Evolutionary conservation across 2,113 vertebrate genomes (phyloP), one percentile per base, ranked within the genome.

Genomic region (Siphamia tubifer): DNA sequence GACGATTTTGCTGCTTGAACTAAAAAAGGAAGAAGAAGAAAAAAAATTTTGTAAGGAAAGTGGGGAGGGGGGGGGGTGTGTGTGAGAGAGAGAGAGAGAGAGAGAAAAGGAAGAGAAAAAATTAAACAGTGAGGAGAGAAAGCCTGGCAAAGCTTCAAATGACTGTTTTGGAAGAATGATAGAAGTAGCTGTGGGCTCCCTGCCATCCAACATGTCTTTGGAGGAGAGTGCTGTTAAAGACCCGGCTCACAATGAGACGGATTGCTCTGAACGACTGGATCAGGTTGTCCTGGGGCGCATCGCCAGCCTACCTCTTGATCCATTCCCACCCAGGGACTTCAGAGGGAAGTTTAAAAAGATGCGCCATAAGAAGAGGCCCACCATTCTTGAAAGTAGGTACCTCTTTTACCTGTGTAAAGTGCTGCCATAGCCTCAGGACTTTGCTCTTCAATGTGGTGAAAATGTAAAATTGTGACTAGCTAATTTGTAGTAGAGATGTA

Each of bases 351-450:
- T 94, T 86, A 93, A 93, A 77, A 94, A 93, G 82, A 95, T 95
- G 64, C 93, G 92, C 31, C 74, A 90, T 6, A 96, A 90, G 92
- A 96, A 96, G 91, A 95, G 97, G 88, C 96, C 97, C 54, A 94
- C 95, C 71, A 86, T 99, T 87, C 94, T 99, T 85, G 92, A 94
- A 96, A 94, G 97, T 99, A 97, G 89, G 95, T 88, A 45, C 30
- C 16, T 36, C 56, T 69, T 38, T 39, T 35, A 25, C 58, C 27
- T 15, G 12, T 17, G 10, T 34, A 38, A 38, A 7, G 45, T 19
- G 20, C 36, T 2, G 6, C 38, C 2, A 53, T 53, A 13, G 3
- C 11, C 27, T 27, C 1, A 40, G 17, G 21, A 28, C 8, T 48
- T 61, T 2, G 3, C 11, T 30, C 24, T 56, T 49, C 28, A 30